A percentile compares a stretch with the other conserved stretches of the same genome.
These are phyloP conservation scores for Erynnis tages DNA, from an alignment of 2,888 invertebrate genomes.

Conservation along the genomic window DNA sequence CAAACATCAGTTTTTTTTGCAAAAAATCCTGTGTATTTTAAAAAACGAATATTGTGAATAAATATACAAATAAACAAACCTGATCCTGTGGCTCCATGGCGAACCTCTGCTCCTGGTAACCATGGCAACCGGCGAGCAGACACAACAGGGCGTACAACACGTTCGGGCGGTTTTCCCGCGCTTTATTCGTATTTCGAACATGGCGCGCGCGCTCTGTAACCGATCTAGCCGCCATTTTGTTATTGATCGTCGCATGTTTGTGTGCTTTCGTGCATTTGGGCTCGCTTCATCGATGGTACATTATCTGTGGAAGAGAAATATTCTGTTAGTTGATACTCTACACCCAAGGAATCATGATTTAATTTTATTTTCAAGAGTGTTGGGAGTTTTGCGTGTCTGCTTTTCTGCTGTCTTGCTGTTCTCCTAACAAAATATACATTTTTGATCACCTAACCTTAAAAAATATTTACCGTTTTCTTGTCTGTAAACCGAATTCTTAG, in stretches of 20 bases:
- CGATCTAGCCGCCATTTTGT: constrained; percentile 44
- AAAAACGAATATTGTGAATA: too few species aligned
- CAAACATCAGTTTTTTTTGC: too few species aligned
- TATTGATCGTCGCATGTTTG: constrained; percentile 24
- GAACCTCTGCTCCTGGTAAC: constrained; percentile 88
- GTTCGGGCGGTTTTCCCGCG: constrained; percentile 57
- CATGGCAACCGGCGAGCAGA: constrained; percentile 58
- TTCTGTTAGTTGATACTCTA: too few species aligned
- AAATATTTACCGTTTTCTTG: too few species aligned
- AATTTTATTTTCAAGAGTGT: too few species aligned
- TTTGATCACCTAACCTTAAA: too few species aligned
- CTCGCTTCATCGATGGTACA: constrained; percentile 30
- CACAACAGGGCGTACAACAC: constrained; percentile 58
- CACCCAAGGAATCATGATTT: too few species aligned
- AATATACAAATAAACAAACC: constrained; percentile 55
- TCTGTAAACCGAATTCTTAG: too few species aligned
- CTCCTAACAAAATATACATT: too few species aligned
- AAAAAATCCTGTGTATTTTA: too few species aligned
- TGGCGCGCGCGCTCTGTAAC: constrained; percentile 56
- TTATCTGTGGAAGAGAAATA: constrained; percentile 36
- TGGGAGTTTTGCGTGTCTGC: too few species aligned
- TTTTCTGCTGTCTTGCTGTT: too few species aligned
- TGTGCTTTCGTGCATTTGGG: constrained; percentile 35
- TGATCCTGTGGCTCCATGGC: constrained; percentile 95
- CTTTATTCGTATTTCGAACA: constrained; percentile 68